Evolutionary conservation across 2,797 vertebrate genomes (phyloP), one percentile per base, ranked within the genome.

Genomic region (Steatocranus sp.): DNA sequence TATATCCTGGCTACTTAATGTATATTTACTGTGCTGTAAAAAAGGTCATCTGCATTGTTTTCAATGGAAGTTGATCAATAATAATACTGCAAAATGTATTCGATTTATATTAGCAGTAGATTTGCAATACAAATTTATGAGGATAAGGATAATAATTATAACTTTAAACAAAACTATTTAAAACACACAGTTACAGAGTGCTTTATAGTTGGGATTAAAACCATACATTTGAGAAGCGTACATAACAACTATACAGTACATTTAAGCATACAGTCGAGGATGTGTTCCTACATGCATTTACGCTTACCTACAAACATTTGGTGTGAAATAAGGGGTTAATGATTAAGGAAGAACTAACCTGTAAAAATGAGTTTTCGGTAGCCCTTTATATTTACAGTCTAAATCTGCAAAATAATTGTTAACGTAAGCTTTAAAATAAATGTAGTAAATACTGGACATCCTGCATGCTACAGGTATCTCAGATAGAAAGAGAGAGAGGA

Each of bases 11-110:
- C 30, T n/a, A 34, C 17, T 34, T 61, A 11, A 11, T 61, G 6
- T 2, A 61, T n/a, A 61, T 61, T 34, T 63, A 63, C 58, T 63
- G 58, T 34, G 18, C 58, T 63, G 18, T 36, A 63, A 63, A 63
- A 61, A 63, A 36, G 1, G 7, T 63, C 2, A 20, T 63, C 18
- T 12, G n/a, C 18, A 36, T 8, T 12, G 58, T 34, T 63, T 56
- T 8, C 58, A 36, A n/a, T 36, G 11, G 7, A 12, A 34, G 32
- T 63, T 36, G 1, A 36, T 63, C 32, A n/a, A 36, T 63, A 63
- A 11, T 63, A 36, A 63, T 20, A 63, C 32, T 20, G 11, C 32
- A 63, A 63, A 63, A 36, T 63, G 11, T 63, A 63, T 63, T 36
- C 7, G 8, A 63, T 20, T 12, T 36, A 61, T 36, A 61, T 61